These are phyloP conservation scores for Lobophora halterata DNA, from an alignment of 2,888 invertebrate genomes.

Conservation along the genomic window DNA sequence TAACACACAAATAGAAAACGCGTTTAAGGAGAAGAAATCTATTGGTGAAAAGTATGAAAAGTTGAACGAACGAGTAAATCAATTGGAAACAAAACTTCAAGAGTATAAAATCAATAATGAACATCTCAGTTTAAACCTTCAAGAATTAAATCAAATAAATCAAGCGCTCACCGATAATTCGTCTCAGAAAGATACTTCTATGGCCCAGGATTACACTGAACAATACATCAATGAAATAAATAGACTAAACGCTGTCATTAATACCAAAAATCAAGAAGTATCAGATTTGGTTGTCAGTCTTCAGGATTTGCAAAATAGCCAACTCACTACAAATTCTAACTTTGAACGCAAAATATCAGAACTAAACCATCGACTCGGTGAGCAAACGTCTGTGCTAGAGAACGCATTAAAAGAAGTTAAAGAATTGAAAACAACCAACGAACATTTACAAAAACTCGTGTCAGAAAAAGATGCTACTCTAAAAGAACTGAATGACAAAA, in stretches of 20 bases:
- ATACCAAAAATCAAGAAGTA: constrained; percentile 73
- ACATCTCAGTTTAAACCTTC: constrained; percentile 51
- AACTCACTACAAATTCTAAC: constrained; percentile 41
- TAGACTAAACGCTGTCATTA: constrained; percentile 73
- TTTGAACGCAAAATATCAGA: constrained; percentile 55
- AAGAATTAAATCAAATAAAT: constrained; percentile 59
- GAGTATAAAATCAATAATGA: constrained; percentile 60
- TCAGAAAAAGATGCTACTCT: constrained; percentile 59
- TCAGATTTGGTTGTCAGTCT: constrained; percentile 52
- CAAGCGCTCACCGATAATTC: constrained; percentile 51
- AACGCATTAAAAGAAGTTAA: constrained; percentile 40
- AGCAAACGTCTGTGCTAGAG: constrained; percentile 39
- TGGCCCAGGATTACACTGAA: constrained; percentile 66
- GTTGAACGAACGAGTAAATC: constrained; percentile 69
- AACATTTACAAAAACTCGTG: constrained; percentile 46
- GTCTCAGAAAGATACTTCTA: constrained; percentile 34
- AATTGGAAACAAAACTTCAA: constrained; percentile 55
- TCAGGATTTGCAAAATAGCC: constrained; percentile 46
- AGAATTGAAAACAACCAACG: constrained; percentile 45
- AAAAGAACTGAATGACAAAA: constrained; percentile 60
- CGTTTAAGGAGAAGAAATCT: constrained; percentile 72
- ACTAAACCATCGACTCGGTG: constrained; percentile 51
- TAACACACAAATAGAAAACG: constrained; percentile 67
- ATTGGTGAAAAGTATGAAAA: constrained; percentile 72
- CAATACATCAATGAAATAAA: constrained; percentile 80